phyloP scores from a whole-genome alignment of 2,888 invertebrate genomes.

The Caenorhabditis angaria region DNA sequence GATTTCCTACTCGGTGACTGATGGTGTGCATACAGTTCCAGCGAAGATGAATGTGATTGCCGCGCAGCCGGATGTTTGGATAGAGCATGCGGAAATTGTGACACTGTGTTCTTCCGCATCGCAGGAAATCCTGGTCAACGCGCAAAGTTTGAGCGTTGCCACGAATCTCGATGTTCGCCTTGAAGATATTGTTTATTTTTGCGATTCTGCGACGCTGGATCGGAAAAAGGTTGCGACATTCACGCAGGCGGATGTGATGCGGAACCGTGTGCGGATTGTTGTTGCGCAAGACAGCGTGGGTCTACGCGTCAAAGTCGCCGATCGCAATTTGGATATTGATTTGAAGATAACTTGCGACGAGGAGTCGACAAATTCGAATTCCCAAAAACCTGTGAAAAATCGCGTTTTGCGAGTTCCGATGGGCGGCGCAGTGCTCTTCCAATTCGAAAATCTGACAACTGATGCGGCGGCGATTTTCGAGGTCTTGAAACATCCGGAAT shows the following conservation, averaged over 20 bases:
- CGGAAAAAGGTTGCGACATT: slow-evolving; percentile 35
- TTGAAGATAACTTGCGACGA: slow-evolving; percentile 5
- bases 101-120: slow-evolving; percentile 19
- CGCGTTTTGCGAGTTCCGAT: slow-evolving; percentile 41
- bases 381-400: too few relatives aligned
- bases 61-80: slow-evolving; percentile 55
- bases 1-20: slow-evolving; percentile 61
- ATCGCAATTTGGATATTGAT: slow-evolving; percentile 29
- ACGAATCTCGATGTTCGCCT: slow-evolving; percentile 58
- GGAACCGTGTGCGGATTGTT: slow-evolving; percentile 29
- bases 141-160: slow-evolving; percentile 49
- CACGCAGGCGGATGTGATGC: slow-evolving; percentile 45
- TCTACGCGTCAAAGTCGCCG: slow-evolving; percentile 45
- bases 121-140: slow-evolving; percentile 2
- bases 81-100: slow-evolving; percentile 32
- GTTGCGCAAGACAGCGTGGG: slow-evolving; percentile 34
- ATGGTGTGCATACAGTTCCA: slow-evolving; percentile 56
- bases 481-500: slow-evolving; percentile 25
- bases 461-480: slow-evolving; percentile 35
- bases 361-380: too few relatives aligned
- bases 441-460: slow-evolving; percentile 25
- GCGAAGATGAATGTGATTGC: slow-evolving; percentile 48
- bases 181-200: slow-evolving; percentile 49
- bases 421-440: slow-evolving; percentile 48
- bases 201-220: slow-evolving; percentile 22